Conservation (phyloP, 2,888 invertebrate genomes). For the Drosophila greeni region DNA sequence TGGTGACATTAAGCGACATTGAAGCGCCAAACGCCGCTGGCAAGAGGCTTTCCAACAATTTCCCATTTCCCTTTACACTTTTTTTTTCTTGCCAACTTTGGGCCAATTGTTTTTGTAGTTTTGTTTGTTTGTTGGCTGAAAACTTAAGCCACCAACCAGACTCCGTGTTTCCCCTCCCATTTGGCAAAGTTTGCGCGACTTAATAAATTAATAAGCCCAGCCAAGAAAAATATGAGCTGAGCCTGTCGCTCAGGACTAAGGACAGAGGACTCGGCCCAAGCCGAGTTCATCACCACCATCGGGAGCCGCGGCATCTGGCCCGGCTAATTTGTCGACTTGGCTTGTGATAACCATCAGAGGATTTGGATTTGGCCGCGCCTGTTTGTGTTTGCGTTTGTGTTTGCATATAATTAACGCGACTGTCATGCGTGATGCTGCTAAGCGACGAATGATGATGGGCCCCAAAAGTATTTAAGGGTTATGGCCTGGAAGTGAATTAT, state of each 20-base stretch:
- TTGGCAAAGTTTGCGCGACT: conserved; percentile 39
- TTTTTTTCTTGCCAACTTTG: conserved; percentile 33
- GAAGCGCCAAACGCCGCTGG: conserved; percentile 50
- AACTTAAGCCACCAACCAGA: conserved; percentile 52
- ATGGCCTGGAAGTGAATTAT: conserved; percentile 26
- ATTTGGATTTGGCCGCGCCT: conserved; percentile 36
- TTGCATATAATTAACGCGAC: conserved; percentile 64
- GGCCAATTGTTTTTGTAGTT: conserved; percentile 59
- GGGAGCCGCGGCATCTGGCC: conserved; percentile 37
- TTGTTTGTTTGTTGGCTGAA: conserved; percentile 54
- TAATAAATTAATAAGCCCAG: conserved; percentile 50
- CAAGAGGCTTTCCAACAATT: conserved; percentile 40
- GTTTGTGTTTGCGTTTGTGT: conserved; percentile 46
- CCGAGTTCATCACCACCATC: conserved; percentile 35
- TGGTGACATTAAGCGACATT: conserved; percentile 67
- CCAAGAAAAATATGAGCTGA: conserved; percentile 44
- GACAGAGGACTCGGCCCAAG: conserved; percentile 6
- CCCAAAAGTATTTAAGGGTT: conserved; percentile 23
- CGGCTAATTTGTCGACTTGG: conserved; percentile 59
- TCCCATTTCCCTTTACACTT: not conserved
- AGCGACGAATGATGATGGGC: conserved; percentile 38
- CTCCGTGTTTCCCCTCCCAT: not conserved
- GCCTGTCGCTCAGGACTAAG: conserved; percentile 12
- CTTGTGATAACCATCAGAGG: conserved; percentile 44
- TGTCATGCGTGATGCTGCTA: conserved; percentile 41